phyloP scores from a whole-genome alignment of 2,888 invertebrate species.

The Eledona agricola region DNA sequence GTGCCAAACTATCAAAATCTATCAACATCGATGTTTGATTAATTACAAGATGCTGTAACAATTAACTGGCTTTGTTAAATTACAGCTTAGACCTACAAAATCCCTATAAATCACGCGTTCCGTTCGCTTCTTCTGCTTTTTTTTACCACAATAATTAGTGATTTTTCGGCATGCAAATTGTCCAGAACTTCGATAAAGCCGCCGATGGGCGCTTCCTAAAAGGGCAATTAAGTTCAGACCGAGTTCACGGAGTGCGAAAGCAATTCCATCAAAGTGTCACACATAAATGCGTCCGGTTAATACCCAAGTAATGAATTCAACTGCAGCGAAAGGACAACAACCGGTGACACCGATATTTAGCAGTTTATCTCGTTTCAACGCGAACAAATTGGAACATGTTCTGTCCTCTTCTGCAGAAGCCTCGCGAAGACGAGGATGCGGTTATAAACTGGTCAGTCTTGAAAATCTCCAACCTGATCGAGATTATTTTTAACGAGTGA shows the following conservation, averaged over 20 bases:
- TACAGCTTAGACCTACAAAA: conserved; percentile 25
- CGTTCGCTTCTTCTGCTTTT: too few relatives aligned
- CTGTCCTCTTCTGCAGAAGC: conserved; percentile 23
- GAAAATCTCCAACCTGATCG: conserved; percentile 29
- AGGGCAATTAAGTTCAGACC: too few relatives aligned
- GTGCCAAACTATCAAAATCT: conserved; percentile 34
- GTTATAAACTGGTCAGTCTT: conserved; percentile 36
- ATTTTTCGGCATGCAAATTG: too few relatives aligned
- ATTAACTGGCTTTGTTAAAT: conserved; percentile 33
- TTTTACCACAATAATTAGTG: too few relatives aligned
- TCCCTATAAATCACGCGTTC: conserved; percentile 27
- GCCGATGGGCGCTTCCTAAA: too few relatives aligned
- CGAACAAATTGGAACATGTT: conserved; percentile 12
- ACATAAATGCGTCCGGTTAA: conserved; percentile 30
- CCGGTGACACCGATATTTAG: conserved; percentile 29
- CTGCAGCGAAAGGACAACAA: conserved; percentile 33
- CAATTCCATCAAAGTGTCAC: conserved; percentile 22
- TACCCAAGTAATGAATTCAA: conserved; percentile 23
- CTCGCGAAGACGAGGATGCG: conserved; percentile 32
- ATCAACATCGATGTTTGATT: conserved; percentile 33
- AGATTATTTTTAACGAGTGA: conserved; percentile 29
- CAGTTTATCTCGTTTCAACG: conserved; percentile 16
- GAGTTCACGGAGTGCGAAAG: conserved; percentile 6
- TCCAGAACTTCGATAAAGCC: too few relatives aligned
- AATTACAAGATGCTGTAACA: conserved; percentile 30